phyloP scores from a whole-genome alignment of 30 jellyfish, hydroid and myxozoan species.

The Sanderia malayensis region DNA sequence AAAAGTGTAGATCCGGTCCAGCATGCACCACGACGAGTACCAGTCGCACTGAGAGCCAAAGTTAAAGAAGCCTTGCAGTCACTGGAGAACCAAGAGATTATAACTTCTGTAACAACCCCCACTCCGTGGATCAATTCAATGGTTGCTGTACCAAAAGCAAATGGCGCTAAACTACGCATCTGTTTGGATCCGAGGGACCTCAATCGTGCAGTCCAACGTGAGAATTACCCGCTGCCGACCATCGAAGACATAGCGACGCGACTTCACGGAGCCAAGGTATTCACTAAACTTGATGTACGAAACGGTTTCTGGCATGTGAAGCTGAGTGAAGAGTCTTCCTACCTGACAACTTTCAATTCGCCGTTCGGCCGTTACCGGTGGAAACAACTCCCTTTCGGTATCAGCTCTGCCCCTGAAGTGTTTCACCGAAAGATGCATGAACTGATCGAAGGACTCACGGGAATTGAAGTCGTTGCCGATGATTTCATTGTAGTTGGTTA shows the following conservation, averaged over 20 bases:
- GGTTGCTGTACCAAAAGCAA: constrained; percentile 19
- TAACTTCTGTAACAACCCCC: constrained; percentile 15
- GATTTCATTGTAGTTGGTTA: constrained; percentile 15
- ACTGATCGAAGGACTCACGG: constrained; percentile 22
- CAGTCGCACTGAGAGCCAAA: constrained; percentile 32
- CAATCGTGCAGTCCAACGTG: constrained; percentile 12
- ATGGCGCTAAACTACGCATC: constrained; percentile 11
- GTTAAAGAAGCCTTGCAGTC: constrained; percentile 15
- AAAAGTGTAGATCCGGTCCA: constrained; percentile 3
- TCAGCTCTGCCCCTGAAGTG: constrained; percentile 25
- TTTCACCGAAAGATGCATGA: constrained; percentile 22
- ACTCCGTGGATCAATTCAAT: neutral
- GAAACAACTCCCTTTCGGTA: constrained; percentile 18
- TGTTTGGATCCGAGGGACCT: constrained; percentile 37
- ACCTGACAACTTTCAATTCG: constrained; percentile 9
- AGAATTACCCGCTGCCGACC: constrained; percentile 29
- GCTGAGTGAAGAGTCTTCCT: neutral
- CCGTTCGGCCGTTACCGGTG: constrained; percentile 18
- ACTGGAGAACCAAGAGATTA: constrained; percentile 2
- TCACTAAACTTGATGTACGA: neutral
- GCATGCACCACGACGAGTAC: constrained; percentile 38
- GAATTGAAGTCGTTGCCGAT: constrained; percentile 22
- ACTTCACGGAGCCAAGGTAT: constrained; percentile 13
- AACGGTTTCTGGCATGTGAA: constrained; percentile 11
- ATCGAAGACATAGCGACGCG: constrained; percentile 22